Evolutionary conservation across 2,113 vertebrate genomes (phyloP).

Genomic region (Ciconia maguari): DNA sequence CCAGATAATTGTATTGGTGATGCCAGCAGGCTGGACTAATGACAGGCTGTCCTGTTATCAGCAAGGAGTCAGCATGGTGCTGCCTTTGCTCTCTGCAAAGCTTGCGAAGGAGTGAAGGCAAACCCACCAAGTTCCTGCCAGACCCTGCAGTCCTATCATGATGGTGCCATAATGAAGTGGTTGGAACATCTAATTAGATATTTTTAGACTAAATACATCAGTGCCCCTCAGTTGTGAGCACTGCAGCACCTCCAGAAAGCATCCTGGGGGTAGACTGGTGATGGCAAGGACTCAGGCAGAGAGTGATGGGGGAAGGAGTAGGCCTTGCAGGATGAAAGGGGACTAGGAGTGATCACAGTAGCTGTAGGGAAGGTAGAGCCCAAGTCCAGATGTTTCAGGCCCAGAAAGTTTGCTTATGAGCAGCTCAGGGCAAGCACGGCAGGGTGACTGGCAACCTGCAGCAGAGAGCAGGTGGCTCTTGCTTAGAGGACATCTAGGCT

Average conservation of each 20-base stretch:
- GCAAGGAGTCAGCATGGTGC: neutral
- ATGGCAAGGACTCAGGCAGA: rapidly evolving
- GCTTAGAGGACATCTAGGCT: neutral
- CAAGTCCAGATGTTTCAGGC: neutral
- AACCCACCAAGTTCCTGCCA: neutral
- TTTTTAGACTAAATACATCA: neutral
- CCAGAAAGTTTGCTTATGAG: neutral
- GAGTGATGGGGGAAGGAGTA: neutral
- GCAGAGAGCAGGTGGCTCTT: neutral
- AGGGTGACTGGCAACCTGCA: neutral
- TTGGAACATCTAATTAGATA: neutral
- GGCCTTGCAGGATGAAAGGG: neutral
- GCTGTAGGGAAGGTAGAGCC: neutral
- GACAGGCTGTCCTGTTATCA: neutral
- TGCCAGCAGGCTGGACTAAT: neutral
- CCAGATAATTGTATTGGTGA: neutral
- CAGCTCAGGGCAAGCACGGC: neutral
- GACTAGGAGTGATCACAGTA: neutral
- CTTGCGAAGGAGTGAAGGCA: neutral
- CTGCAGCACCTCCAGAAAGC: neutral
- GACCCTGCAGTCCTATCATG: neutral
- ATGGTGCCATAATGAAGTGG: neutral
- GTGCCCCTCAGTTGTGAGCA: neutral
- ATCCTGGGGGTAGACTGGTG: neutral
- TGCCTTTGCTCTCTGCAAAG: neutral